phyloP scores from a whole-genome alignment of 2,797 vertebrate genomes.

The Jordanella pulchra region DNA sequence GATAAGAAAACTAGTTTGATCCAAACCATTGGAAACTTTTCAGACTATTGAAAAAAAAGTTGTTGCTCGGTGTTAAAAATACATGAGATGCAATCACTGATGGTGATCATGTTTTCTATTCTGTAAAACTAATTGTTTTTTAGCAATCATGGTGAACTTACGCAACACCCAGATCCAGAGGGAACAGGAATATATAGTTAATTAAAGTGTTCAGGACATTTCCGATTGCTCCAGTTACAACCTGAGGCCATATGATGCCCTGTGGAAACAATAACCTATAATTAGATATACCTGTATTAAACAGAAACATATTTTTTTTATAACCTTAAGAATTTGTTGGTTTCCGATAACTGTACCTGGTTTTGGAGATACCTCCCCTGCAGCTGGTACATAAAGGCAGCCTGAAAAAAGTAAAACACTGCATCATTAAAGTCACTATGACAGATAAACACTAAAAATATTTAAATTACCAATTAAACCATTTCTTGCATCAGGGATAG shows the following conservation, averaged over 20 bases:
- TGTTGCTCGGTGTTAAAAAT: no score
- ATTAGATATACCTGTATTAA: background rate
- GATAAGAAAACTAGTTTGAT: background rate
- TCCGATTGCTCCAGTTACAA: conserved; percentile 82
- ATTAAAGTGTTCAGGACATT: conserved; percentile 87
- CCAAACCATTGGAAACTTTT: no score
- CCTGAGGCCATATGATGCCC: conserved; percentile 83
- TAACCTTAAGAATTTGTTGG: background rate
- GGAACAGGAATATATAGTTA: conserved; percentile 86
- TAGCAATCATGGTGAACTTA: conserved; percentile 76
- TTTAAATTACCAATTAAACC: background rate
- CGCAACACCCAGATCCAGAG: conserved; percentile 86
- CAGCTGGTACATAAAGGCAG: conserved; percentile 81
- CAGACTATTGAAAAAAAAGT: no score
- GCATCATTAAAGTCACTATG: fast-evolving
- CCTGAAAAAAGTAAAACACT: conserved; percentile 55
- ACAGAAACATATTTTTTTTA: background rate
- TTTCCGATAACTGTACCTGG: conserved; percentile 60
- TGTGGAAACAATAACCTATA: conserved; percentile 60
- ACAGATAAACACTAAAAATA: background rate
- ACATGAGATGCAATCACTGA: no score
- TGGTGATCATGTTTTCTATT: background rate
- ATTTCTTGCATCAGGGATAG: background rate
- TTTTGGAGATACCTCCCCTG: conserved; percentile 78
- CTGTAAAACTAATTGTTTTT: background rate